Evolutionary conservation across 2,888 invertebrate species (phyloP).

Genomic region (Drosophila tanythrix): DNA sequence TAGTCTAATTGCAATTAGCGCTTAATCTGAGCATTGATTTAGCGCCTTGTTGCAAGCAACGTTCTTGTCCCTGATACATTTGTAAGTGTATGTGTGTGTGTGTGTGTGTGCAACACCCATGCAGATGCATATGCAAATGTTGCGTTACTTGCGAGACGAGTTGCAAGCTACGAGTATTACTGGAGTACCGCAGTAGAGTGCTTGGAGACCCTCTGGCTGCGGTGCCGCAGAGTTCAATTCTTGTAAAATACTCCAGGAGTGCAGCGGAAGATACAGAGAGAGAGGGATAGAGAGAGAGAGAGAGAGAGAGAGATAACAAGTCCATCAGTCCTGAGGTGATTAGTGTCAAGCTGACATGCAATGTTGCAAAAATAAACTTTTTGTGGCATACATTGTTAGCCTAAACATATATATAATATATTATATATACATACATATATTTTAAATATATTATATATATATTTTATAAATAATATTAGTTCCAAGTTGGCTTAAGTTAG

Average conservation of each 20-base stretch:
- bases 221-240: constrained; percentile 28
- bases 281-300: background rate
- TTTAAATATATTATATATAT: background rate
- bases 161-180: background rate
- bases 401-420: background rate
- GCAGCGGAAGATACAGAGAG: background rate
- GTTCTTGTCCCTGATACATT: background rate
- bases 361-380: background rate
- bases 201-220: constrained; percentile 24
- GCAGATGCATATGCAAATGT: constrained; percentile 12
- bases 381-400: background rate
- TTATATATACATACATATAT: background rate
- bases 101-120: constrained; percentile 2
- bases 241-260: background rate
- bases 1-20: constrained; percentile 58
- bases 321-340: background rate
- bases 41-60: constrained; percentile 60
- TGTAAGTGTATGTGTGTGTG: background rate
- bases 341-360: background rate
- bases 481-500: background rate
- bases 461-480: background rate
- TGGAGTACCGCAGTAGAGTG: background rate
- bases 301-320: background rate
- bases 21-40: constrained; percentile 51
- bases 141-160: constrained; percentile 8